Evolutionary conservation across 2,797 vertebrate species (phyloP).

Genomic region (Pantherophis alleghaniensis): DNA sequence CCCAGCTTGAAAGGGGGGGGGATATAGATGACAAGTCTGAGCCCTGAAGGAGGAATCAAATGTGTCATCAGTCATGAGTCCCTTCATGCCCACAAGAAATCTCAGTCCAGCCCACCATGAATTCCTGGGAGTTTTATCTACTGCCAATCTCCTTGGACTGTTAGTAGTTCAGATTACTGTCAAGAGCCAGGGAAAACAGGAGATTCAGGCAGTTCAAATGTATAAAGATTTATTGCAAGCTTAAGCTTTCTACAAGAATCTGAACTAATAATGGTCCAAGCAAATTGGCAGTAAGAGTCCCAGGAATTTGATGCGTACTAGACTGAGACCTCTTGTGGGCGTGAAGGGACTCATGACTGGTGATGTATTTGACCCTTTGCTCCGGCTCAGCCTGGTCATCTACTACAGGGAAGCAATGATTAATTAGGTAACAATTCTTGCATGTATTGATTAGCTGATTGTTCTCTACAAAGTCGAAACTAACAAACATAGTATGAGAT

Average conservation of each 20-base stretch:
- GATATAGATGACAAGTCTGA: background rate
- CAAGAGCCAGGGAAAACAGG: background rate
- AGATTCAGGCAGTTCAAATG: background rate
- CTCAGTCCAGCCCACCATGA: background rate
- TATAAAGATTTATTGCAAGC: background rate
- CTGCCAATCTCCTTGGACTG: background rate
- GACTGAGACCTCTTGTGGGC: background rate
- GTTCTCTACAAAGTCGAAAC: background rate
- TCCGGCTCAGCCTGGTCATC: background rate
- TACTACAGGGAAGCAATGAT: background rate
- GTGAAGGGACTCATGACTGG: background rate
- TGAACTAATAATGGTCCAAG: background rate
- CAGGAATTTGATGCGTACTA: background rate
- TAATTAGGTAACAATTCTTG: background rate
- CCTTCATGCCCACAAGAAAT: background rate
- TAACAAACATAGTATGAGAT: background rate
- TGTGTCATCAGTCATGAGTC: background rate
- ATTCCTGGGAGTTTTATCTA: background rate
- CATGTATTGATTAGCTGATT: background rate
- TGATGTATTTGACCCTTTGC: background rate
- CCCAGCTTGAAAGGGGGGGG: background rate
- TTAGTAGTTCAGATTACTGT: background rate
- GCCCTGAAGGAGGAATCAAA: background rate
- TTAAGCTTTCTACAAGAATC: background rate
- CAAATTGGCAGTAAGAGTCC: background rate